phyloP scores from a whole-genome alignment of 2,888 invertebrate species.

The Mylabris sibirica region DNA sequence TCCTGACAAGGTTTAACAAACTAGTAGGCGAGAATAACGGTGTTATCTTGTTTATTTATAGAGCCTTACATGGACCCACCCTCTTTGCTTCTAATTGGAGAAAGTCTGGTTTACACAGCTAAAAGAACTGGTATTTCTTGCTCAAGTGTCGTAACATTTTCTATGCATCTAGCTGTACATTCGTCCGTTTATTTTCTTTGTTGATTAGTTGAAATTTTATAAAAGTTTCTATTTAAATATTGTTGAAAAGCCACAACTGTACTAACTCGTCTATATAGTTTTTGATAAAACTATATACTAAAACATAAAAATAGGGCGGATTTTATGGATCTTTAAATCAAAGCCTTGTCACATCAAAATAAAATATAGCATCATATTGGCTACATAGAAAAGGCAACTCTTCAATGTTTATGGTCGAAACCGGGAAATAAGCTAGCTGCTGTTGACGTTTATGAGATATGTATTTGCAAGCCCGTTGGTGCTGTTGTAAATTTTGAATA shows the following conservation, averaged over 20 bases:
- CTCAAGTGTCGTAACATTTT: too few relatives aligned
- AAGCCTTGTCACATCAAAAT: slow-evolving; percentile 59
- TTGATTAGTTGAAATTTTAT: background rate
- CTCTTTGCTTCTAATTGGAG: too few relatives aligned
- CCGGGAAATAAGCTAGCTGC: slow-evolving; percentile 55
- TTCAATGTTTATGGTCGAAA: slow-evolving; percentile 57
- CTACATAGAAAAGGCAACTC: slow-evolving; percentile 58
- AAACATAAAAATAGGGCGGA: slow-evolving; percentile 52
- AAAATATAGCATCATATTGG: slow-evolving; percentile 60
- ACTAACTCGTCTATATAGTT: slow-evolving; percentile 39
- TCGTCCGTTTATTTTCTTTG: background rate
- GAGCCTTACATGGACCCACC: too few relatives aligned
- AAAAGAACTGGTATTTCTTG: too few relatives aligned
- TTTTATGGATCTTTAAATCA: slow-evolving; percentile 59
- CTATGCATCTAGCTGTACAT: background rate
- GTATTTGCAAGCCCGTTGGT: slow-evolving; percentile 47
- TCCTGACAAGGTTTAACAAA: too few relatives aligned
- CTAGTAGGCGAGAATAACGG: too few relatives aligned
- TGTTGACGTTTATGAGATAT: slow-evolving; percentile 61
- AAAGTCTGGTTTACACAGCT: too few relatives aligned
- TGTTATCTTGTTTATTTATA: too few relatives aligned
- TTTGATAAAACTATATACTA: slow-evolving; percentile 20
- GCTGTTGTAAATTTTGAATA: slow-evolving; percentile 48
- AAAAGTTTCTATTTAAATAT: slow-evolving; percentile 2
- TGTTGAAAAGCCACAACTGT: slow-evolving; percentile 18